Conservation (phyloP, 1,140 invertebrate species). For the Eueides isabella region DNA sequence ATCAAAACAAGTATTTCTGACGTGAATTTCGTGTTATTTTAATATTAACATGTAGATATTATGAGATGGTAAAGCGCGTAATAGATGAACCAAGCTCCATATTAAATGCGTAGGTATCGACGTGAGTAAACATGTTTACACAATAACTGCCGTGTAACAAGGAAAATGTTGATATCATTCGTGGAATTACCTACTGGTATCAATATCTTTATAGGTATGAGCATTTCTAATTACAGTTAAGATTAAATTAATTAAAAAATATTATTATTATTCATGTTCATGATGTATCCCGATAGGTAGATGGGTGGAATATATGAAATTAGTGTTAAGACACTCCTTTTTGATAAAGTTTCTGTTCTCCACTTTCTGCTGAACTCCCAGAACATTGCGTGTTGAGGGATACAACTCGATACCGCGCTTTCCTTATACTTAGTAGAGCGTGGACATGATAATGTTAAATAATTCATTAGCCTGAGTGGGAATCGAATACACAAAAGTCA, state of each 20-base stretch:
- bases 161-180: conserved; percentile 3
- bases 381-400: no score
- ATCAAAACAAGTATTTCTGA: conserved; percentile 18
- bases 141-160: neutral
- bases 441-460: no score
- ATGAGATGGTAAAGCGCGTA: neutral
- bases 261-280: no score
- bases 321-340: no score
- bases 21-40: neutral
- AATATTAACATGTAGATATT: neutral
- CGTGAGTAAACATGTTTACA: conserved; percentile 2
- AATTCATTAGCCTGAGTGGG: no score
- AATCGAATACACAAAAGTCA: no score
- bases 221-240: neutral
- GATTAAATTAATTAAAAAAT: neutral
- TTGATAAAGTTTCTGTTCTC: no score
- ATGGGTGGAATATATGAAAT: no score
- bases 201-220: neutral
- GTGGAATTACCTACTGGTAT: neutral
- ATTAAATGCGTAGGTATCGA: neutral
- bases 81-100: neutral
- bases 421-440: no score
- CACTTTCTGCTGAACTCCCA: no score
- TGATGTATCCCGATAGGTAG: no score
- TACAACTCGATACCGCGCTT: no score